A percentile compares a stretch with the other conserved stretches of the same genome.
Conservation (phyloP, 2,888 invertebrate species). For the Macroteleia sp. region DNA sequence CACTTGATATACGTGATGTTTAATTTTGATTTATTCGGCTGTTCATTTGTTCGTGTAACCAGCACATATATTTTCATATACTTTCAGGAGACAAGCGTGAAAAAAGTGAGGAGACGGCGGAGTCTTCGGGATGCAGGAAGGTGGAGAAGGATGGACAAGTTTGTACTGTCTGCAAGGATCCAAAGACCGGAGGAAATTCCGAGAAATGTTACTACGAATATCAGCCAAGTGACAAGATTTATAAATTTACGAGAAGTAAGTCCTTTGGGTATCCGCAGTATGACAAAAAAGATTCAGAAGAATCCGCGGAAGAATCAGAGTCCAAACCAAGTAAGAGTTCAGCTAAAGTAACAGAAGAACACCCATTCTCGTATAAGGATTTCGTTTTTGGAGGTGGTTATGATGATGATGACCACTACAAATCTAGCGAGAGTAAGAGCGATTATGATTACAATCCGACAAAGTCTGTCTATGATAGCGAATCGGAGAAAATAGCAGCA, state of each 20-base stretch:
- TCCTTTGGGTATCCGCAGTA: constrained; percentile 71
- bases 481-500: constrained; percentile 87
- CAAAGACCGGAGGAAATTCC: constrained; percentile 90
- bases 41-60: background rate
- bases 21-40: constrained; percentile 23
- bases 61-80: background rate
- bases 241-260: constrained; percentile 77
- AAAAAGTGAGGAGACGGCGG: background rate
- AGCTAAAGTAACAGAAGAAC: constrained; percentile 28
- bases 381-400: constrained; percentile 18
- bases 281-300: constrained; percentile 17
- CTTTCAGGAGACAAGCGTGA: constrained; percentile 9
- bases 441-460: constrained; percentile 44
- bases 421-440: constrained; percentile 44
- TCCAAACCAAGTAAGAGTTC: constrained; percentile 64
- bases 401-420: constrained; percentile 27
- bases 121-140: constrained; percentile 68
- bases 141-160: constrained; percentile 83
- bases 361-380: constrained; percentile 20
- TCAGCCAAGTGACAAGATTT: constrained; percentile 88
- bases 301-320: constrained; percentile 29
- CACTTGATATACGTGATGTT: background rate
- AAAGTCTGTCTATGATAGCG: constrained; percentile 84
- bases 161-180: constrained; percentile 90
- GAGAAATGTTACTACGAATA: constrained; percentile 92